Conservation (phyloP, 2,113 vertebrate genomes). For the Pseudopipra pipra region DNA sequence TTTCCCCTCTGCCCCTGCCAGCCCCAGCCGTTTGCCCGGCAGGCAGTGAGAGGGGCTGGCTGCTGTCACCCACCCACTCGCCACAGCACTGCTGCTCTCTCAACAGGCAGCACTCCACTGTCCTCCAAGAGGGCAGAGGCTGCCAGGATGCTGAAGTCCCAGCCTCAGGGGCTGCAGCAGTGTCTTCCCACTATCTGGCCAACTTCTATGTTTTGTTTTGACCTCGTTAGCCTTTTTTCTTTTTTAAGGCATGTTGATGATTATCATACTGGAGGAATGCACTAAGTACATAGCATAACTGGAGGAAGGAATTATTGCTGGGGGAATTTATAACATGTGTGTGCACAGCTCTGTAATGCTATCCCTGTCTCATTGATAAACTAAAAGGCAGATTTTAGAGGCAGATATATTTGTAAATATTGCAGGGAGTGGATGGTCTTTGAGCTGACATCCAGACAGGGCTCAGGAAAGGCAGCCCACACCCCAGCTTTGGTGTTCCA, state of each 20-base stretch:
- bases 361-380: slow-evolving; percentile 43
- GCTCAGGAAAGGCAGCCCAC: neutral
- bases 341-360: slow-evolving; percentile 11
- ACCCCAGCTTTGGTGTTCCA: neutral
- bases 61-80: neutral
- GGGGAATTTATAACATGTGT: slow-evolving; percentile 49
- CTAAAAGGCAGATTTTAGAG: neutral
- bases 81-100: neutral
- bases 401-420: slow-evolving; percentile 18
- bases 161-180: neutral
- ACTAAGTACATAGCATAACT: slow-evolving; percentile 44
- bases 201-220: neutral
- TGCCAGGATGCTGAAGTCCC: neutral
- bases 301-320: slow-evolving; percentile 45
- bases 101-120: neutral
- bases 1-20: slow-evolving; percentile 7
- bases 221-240: neutral
- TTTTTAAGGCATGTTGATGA: slow-evolving; percentile 32
- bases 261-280: slow-evolving; percentile 40
- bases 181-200: neutral
- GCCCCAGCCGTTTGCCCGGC: neutral
- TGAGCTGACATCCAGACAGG: neutral
- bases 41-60: neutral
- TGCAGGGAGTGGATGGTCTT: neutral
- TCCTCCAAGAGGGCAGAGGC: neutral